Evolutionary conservation across 2,888 invertebrate genomes (phyloP).

Genomic region (Iselma pallidipennis): DNA sequence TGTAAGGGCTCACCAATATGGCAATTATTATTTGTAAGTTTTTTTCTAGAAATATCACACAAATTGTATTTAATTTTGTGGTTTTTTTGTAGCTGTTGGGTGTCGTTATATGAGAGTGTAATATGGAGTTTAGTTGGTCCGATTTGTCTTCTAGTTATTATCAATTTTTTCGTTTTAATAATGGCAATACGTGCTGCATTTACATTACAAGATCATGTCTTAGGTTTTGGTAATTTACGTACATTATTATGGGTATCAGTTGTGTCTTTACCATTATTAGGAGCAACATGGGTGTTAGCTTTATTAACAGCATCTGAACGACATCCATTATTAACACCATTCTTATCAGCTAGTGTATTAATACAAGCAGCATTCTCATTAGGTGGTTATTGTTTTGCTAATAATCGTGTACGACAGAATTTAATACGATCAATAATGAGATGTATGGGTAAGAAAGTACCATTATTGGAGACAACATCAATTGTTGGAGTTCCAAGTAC

Average conservation of each 20-base stretch:
- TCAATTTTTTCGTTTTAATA: slow-evolving; percentile 79
- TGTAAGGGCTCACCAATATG: slow-evolving; percentile 92
- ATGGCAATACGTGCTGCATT: slow-evolving; percentile 90
- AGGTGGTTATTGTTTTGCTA: slow-evolving; percentile 85
- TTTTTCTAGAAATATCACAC: background rate
- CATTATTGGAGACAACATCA: slow-evolving; percentile 74
- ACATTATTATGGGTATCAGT: slow-evolving; percentile 87
- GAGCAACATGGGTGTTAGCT: slow-evolving; percentile 85
- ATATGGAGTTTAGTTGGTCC: slow-evolving; percentile 97
- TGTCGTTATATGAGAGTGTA: slow-evolving; percentile 89
- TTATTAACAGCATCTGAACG: slow-evolving; percentile 77
- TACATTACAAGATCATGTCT: slow-evolving; percentile 85
- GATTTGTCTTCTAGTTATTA: slow-evolving; percentile 75
- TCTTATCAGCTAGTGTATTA: slow-evolving; percentile 76
- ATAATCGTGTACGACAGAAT: slow-evolving; percentile 81
- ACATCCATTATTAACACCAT: slow-evolving; percentile 72
- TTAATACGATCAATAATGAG: slow-evolving; percentile 68
- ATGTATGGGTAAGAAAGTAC: slow-evolving; percentile 82
- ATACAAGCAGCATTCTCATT: slow-evolving; percentile 82
- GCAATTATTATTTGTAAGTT: slow-evolving; percentile 92
- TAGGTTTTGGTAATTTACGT: slow-evolving; percentile 82
- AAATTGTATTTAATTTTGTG: slow-evolving; percentile 22
- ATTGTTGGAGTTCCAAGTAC: slow-evolving; percentile 67
- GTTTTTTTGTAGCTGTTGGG: slow-evolving; percentile 78
- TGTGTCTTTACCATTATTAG: slow-evolving; percentile 81